A percentile compares a stretch with the other conserved stretches of the same genome.
phyloP scores from a whole-genome alignment of 2,888 invertebrate genomes.

The Ectobius pallidus region DNA sequence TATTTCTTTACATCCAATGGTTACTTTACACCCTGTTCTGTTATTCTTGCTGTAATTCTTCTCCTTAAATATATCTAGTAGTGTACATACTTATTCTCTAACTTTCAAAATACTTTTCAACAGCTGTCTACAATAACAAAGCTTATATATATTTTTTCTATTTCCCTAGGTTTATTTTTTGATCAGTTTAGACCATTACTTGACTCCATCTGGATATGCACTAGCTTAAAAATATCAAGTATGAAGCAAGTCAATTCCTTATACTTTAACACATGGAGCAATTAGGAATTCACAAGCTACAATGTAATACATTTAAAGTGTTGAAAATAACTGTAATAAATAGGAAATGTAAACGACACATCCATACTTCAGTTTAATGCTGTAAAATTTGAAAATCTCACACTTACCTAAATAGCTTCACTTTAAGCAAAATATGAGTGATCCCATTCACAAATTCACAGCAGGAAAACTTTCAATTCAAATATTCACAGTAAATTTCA shows the following conservation, averaged over 20 bases:
- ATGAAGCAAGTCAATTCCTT: background rate
- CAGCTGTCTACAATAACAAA: constrained; percentile 10
- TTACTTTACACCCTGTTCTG: background rate
- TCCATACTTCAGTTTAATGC: too few relatives aligned
- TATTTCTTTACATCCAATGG: background rate
- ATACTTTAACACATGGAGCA: constrained; percentile 3
- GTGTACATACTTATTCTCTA: background rate
- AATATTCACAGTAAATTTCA: too few relatives aligned
- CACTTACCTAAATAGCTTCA: too few relatives aligned
- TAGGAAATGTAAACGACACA: too few relatives aligned
- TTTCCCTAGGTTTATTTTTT: background rate
- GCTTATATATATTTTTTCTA: constrained; percentile 10
- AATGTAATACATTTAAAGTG: too few relatives aligned
- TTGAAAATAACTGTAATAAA: too few relatives aligned
- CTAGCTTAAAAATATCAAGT: background rate
- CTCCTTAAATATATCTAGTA: constrained; percentile 1
- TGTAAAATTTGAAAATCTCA: too few relatives aligned
- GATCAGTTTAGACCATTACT: background rate
- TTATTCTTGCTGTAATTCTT: background rate
- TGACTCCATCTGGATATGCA: background rate
- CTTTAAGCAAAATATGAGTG: too few relatives aligned
- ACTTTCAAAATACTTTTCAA: constrained; percentile 6
- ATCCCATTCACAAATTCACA: too few relatives aligned
- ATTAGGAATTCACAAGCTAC: too few relatives aligned
- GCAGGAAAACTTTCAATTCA: too few relatives aligned